A percentile compares a stretch with the other conserved stretches of the same genome.
Conservation (phyloP, 2,797 vertebrate genomes). For the Parauchenoglanis punctatus region DNA sequence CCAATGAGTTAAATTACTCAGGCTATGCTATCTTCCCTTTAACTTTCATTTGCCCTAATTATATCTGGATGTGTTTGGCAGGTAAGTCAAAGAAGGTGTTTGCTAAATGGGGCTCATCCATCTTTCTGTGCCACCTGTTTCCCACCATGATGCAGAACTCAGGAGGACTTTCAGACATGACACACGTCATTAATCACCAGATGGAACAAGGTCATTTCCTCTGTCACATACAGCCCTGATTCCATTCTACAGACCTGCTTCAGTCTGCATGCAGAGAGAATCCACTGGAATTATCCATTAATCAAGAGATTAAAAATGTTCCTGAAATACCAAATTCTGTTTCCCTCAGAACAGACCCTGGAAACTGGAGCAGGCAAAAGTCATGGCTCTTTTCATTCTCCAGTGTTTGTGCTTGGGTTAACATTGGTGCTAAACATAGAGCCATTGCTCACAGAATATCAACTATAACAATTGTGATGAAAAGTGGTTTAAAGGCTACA, state of each 20-base stretch:
- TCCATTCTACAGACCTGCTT: background rate
- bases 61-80: constrained; percentile 29
- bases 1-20: background rate
- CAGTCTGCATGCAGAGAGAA: background rate
- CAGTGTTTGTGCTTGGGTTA: background rate
- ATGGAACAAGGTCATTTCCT: constrained; percentile 35
- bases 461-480: background rate
- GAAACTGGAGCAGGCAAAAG: background rate
- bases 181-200: constrained; percentile 52
- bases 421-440: background rate
- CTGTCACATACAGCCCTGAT: background rate
- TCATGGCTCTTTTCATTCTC: background rate
- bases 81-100: constrained; percentile 22
- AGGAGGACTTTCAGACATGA: constrained; percentile 26
- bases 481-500: background rate
- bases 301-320: background rate
- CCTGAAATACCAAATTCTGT: background rate
- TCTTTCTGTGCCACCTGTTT: constrained; percentile 47
- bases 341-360: background rate
- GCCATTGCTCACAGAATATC: background rate
- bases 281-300: background rate
- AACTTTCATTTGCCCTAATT: constrained; percentile 38
- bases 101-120: constrained; percentile 36
- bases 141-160: constrained; percentile 30
- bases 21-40: background rate